These are phyloP conservation scores for Dromiciops gliroides DNA, from an alignment of 2,113 vertebrate genomes.

Conservation along the genomic window DNA sequence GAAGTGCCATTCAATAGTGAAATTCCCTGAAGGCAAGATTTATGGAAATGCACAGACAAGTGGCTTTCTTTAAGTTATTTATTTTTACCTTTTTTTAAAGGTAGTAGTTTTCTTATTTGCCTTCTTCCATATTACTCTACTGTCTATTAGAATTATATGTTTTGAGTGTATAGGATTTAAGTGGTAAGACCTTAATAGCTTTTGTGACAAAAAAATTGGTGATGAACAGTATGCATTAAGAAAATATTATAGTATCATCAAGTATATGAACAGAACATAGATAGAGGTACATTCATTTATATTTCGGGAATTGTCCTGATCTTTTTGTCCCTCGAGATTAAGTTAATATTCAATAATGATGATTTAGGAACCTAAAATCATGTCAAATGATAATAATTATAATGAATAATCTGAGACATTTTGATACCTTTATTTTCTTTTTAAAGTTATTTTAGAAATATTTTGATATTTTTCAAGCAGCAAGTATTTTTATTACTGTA, in stretches of 20 bases:
- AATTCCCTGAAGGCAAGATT: neutral
- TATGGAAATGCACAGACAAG: neutral
- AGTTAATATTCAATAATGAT: neutral
- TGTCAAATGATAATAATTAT: neutral
- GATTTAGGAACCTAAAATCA: neutral
- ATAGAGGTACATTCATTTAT: neutral
- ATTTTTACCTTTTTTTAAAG: neutral
- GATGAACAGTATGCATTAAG: conserved; percentile 9
- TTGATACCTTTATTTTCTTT: neutral
- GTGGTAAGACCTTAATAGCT: neutral
- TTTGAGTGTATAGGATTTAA: conserved; percentile 14
- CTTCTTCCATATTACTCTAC: conserved; percentile 24
- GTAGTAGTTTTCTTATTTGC: neutral
- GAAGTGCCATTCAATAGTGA: neutral
- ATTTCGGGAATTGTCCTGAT: neutral
- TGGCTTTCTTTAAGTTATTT: conserved; percentile 1
- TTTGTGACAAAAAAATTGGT: conserved; percentile 32
- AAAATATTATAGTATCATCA: conserved; percentile 15
- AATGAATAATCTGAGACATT: neutral
- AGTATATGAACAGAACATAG: neutral
- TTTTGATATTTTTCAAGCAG: too few species aligned
- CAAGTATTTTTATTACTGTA: neutral
- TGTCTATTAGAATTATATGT: neutral
- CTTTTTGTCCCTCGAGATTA: neutral
- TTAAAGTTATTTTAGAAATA: neutral